Conservation (phyloP, 2,113 vertebrate genomes). For the Callocephalon fimbriatum region DNA sequence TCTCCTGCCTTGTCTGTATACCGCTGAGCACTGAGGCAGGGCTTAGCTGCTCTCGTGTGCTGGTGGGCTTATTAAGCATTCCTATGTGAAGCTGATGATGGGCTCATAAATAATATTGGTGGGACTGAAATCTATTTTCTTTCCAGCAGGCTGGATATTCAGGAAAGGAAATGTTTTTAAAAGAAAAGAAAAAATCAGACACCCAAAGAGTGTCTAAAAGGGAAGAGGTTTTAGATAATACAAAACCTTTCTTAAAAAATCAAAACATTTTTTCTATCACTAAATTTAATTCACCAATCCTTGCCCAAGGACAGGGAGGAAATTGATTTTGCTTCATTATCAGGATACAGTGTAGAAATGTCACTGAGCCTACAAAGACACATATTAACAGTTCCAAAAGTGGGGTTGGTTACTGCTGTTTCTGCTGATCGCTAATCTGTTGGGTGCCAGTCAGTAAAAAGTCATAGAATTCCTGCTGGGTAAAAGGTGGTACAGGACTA, state of each 20-base stretch:
- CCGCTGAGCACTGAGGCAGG: background rate
- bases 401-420: background rate
- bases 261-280: background rate
- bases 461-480: background rate
- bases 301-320: background rate
- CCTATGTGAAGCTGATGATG: background rate
- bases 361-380: background rate
- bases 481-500: background rate
- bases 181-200: background rate
- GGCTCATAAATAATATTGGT: constrained; percentile 35
- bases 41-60: background rate
- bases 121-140: background rate
- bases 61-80: background rate
- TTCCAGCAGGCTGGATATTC: background rate
- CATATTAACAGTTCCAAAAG: background rate
- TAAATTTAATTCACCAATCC: background rate
- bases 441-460: background rate
- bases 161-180: background rate
- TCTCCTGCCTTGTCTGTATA: constrained; percentile 4
- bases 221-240: background rate
- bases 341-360: background rate
- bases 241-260: background rate
- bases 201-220: background rate
- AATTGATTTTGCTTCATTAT: background rate
- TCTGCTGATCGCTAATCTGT: background rate